Evolutionary conservation across 2,113 vertebrate species (phyloP).

Genomic region (Oreochromis niloticus): DNA sequence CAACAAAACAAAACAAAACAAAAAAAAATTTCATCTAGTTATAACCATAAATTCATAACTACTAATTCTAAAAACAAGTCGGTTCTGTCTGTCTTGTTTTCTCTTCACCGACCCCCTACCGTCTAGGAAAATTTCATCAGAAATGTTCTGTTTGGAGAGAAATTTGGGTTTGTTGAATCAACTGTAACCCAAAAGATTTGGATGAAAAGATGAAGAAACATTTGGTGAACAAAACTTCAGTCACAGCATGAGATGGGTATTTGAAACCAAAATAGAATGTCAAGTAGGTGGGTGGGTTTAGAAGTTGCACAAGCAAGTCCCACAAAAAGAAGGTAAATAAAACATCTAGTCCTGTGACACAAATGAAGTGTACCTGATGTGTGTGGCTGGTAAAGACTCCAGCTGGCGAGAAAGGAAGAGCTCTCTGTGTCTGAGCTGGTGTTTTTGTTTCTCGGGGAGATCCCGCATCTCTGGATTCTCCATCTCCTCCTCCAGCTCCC

Average conservation of each 20-base stretch:
- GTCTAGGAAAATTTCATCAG: not conserved
- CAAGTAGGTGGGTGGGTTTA: not conserved
- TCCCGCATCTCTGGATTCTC: conserved; percentile 92
- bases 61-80: not conserved
- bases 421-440: conserved; percentile 92
- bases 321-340: not conserved
- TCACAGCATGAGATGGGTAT: not conserved
- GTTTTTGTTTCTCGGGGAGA: conserved; percentile 91
- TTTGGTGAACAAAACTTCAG: not conserved
- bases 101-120: not conserved
- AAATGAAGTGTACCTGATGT: conserved; percentile 80
- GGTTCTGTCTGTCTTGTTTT: not conserved
- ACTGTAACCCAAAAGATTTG: not conserved
- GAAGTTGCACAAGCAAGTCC: not conserved
- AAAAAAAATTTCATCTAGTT: not conserved
- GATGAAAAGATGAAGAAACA: not conserved
- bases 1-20: not conserved
- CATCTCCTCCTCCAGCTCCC: conserved; percentile 95
- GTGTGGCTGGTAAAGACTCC: conserved; percentile 93
- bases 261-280: not conserved
- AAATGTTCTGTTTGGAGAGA: not conserved
- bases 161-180: not conserved
- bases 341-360: not conserved
- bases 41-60: not conserved
- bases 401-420: conserved; percentile 92